Evolutionary conservation across 2,888 invertebrate species (phyloP).

Genomic region (Drosophila neotestacea): DNA sequence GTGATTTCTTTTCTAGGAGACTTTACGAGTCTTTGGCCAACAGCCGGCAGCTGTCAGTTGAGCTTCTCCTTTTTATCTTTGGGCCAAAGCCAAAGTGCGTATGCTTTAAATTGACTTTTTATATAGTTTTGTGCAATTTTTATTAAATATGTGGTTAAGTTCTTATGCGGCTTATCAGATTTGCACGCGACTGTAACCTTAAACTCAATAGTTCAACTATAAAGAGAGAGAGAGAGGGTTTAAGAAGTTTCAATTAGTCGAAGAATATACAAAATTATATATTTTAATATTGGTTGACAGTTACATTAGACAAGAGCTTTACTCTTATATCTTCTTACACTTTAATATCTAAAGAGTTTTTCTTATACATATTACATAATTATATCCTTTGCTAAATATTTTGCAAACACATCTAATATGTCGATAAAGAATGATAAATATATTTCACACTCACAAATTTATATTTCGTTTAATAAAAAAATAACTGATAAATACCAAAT

Average conservation of each 20-base stretch:
- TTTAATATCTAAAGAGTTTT: too few relatives aligned
- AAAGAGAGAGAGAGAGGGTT: background rate
- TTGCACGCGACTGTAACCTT: background rate
- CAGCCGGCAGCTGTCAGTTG: slow-evolving; percentile 22
- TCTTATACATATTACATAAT: too few relatives aligned
- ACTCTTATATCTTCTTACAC: too few relatives aligned
- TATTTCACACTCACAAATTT: too few relatives aligned
- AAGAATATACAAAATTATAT: too few relatives aligned
- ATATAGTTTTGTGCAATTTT: slow-evolving; percentile 23
- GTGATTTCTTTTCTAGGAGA: slow-evolving; percentile 56
- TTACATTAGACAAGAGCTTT: too few relatives aligned
- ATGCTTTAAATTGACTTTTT: slow-evolving; percentile 18
- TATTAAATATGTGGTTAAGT: slow-evolving; percentile 30
- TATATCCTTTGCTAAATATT: too few relatives aligned
- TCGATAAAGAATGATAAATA: too few relatives aligned
- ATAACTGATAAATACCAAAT: too few relatives aligned
- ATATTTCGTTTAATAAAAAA: too few relatives aligned
- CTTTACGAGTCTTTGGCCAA: slow-evolving; percentile 20
- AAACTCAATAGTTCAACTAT: background rate
- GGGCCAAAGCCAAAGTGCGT: slow-evolving; percentile 13
- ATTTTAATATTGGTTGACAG: too few relatives aligned
- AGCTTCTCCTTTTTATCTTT: background rate
- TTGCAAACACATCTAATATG: too few relatives aligned
- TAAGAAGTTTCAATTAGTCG: slow-evolving; percentile 1
- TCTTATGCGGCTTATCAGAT: slow-evolving; percentile 18